Evolutionary conservation across 2,888 invertebrate genomes (phyloP).

Genomic region (Nasonia oneida): DNA sequence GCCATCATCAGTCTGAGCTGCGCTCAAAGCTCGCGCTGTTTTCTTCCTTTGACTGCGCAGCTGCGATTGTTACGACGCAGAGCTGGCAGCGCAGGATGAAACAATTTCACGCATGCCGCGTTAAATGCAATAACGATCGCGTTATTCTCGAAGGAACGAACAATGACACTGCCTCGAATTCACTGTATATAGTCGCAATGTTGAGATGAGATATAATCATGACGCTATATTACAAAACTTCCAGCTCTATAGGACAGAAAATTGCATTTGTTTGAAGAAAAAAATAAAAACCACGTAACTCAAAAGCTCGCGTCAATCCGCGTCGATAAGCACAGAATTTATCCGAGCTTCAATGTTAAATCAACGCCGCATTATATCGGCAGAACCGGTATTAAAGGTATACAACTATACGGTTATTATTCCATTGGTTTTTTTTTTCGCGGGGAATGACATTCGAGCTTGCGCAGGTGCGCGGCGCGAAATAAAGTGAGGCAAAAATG

Average conservation of each 20-base stretch:
- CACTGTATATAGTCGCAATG: background rate
- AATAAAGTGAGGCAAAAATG: slow-evolving; percentile 2
- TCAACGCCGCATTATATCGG: background rate
- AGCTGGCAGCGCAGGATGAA: background rate
- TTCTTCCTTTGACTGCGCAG: background rate
- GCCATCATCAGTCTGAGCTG: background rate
- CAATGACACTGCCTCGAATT: background rate
- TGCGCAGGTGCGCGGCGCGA: background rate
- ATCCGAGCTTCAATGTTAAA: background rate
- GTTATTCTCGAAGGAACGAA: background rate
- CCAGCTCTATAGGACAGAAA: too few species aligned
- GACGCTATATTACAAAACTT: background rate
- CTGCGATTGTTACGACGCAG: background rate
- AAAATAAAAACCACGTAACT: too few species aligned
- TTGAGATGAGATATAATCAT: too few species aligned
- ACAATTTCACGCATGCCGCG: too few species aligned
- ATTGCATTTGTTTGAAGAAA: too few species aligned
- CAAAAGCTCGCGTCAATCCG: too few species aligned
- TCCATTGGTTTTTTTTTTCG: background rate
- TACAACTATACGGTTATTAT: background rate
- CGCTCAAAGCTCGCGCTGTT: background rate
- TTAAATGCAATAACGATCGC: too few species aligned
- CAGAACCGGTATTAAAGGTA: background rate
- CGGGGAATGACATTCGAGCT: background rate
- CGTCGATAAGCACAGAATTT: background rate